phyloP scores from a whole-genome alignment of 2,888 invertebrate species.

The Taphrorychus bicolor region DNA sequence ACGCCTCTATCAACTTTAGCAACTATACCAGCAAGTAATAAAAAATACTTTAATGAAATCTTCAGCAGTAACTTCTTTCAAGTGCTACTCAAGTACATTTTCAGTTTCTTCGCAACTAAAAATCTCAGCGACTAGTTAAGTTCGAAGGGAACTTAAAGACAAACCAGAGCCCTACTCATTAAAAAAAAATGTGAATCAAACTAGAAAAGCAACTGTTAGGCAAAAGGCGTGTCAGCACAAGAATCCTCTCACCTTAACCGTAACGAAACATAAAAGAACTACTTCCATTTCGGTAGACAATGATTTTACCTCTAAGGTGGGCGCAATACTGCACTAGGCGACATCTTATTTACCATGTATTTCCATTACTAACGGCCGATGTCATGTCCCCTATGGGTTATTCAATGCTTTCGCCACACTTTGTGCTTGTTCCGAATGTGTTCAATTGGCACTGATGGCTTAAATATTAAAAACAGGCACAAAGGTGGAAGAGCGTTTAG shows the following conservation, averaged over 20 bases:
- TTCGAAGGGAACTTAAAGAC: too few species aligned
- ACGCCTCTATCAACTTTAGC: too few species aligned
- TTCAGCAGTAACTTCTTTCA: too few species aligned
- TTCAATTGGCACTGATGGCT: background rate
- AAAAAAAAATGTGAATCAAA: too few species aligned
- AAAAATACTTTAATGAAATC: too few species aligned
- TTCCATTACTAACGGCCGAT: background rate
- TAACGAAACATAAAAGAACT: background rate
- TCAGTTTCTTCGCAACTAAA: too few species aligned
- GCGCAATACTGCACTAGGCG: conserved; percentile 13
- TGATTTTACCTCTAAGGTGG: conserved; percentile 10
- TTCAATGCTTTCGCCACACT: conserved; percentile 3
- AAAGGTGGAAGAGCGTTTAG: too few species aligned
- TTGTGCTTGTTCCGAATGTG: conserved; percentile 1
- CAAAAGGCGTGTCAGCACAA: conserved; percentile 1
- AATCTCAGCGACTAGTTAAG: too few species aligned
- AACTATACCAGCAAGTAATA: too few species aligned
- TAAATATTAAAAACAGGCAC: background rate
- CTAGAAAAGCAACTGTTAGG: background rate
- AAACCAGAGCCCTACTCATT: too few species aligned
- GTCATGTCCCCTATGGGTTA: background rate
- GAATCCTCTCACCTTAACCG: background rate
- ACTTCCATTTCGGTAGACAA: conserved; percentile 19
- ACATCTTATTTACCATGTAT: conserved; percentile 18
- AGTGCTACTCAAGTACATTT: too few species aligned